Evolutionary conservation across 2,113 vertebrate genomes (phyloP).

Genomic region (Zosterops borbonicus): DNA sequence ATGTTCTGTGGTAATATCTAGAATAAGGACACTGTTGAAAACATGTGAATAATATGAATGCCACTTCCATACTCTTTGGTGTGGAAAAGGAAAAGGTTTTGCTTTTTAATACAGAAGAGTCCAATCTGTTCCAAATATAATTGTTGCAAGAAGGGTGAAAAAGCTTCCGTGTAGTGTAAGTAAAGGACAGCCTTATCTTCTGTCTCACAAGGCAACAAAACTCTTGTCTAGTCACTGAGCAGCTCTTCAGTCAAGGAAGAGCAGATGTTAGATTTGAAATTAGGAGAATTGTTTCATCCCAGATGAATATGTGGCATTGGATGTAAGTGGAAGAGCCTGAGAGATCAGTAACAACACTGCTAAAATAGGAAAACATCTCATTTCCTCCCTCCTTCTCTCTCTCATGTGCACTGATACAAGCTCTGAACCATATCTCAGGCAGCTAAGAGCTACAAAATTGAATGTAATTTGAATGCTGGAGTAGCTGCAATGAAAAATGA

Average conservation of each 20-base stretch:
- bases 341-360: not conserved
- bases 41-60: not conserved
- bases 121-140: not conserved
- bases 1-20: not conserved
- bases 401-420: not conserved
- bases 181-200: not conserved
- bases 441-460: not conserved
- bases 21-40: not conserved
- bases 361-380: not conserved
- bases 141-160: not conserved
- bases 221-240: not conserved
- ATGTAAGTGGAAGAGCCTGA: not conserved
- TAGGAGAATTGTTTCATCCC: not conserved
- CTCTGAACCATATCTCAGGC: not conserved
- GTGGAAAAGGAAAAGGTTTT: not conserved
- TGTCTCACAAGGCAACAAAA: not conserved
- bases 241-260: not conserved
- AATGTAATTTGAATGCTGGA: not conserved
- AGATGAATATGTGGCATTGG: not conserved
- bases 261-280: conserved; percentile 24
- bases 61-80: not conserved
- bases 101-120: not conserved
- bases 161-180: not conserved
- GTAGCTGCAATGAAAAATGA: not conserved
- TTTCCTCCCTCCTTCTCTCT: not conserved